Evolutionary conservation across 2,888 invertebrate genomes (phyloP), one percentile per base, ranked within the genome.

Genomic region (Synergus itoensis): DNA sequence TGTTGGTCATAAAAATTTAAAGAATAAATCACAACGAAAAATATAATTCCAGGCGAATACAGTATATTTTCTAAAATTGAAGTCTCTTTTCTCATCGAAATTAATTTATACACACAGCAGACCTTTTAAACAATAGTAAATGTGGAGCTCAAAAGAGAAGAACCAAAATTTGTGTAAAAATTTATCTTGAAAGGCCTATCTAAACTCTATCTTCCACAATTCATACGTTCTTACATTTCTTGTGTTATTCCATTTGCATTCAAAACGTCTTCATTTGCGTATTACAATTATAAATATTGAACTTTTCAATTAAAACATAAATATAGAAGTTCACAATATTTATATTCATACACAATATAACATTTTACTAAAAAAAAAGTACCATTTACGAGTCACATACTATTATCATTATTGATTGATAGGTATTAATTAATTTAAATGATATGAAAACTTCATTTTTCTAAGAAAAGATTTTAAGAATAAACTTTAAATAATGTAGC

Each of bases 21-120:
- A 28, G 62, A 62, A 62, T 28, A 62, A 62, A 62, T 62, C 12
- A 62, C 21, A 12, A 62, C 14, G 14, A 28, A 28, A 18, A 62
- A 12, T 21, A 62, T 62, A 62, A 62, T 28, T 62, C 28, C 28
- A 62, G 62, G 62, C 12, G 21, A 62, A 28, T 62, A 28, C 62
- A 62, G 28, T 62, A 28, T 62, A 62, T 62, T 62, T 62, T 14
- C 18, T 18, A 62, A 28, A 62, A 28, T 62, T 21, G 62, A 62
- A 62, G 28, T 62, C 18, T 62, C 28, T 12, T 28, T 18, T 62
- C 62, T 62, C 14, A 21, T 28, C 62, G 28, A 12, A 62, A 62
- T 28, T 62, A 62, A 62, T 62, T 62, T 28, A 62, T 62, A 28
- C 28, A 21, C 60, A 60, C 62, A 62, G 12, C 62, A 62, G 18